These are phyloP conservation scores for Oncorhynchus keta DNA, from an alignment of 2,113 vertebrate species.

Conservation along the genomic window DNA sequence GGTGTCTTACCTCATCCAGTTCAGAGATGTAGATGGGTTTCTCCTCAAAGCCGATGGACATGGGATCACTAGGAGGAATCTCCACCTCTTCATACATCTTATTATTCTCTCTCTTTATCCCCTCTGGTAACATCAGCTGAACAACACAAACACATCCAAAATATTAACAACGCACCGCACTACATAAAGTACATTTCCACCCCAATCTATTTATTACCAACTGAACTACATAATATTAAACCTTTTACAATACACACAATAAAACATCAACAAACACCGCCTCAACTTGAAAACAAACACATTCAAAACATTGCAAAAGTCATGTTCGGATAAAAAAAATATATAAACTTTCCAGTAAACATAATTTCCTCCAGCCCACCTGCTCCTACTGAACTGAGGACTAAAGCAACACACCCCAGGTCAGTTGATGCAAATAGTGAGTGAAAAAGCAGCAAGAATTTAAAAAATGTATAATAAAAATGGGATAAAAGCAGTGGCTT, in stretches of 20 bases:
- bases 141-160: slow-evolving; percentile 16
- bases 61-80: slow-evolving; percentile 89
- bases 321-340: too few species aligned
- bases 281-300: too few species aligned
- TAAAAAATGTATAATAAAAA: slow-evolving; percentile 36
- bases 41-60: slow-evolving; percentile 89
- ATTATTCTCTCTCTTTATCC: slow-evolving; percentile 86
- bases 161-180: slow-evolving; percentile 47
- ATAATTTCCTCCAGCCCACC: too few species aligned
- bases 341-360: too few species aligned
- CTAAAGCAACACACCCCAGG: neutral
- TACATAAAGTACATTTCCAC: neutral
- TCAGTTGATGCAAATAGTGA: slow-evolving; percentile 32
- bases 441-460: slow-evolving; percentile 16
- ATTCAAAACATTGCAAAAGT: too few species aligned
- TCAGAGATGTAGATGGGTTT: slow-evolving; percentile 90
- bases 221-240: too few species aligned
- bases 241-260: too few species aligned
- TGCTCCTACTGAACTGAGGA: neutral
- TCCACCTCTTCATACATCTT: slow-evolving; percentile 95
- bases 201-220: neutral
- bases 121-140: slow-evolving; percentile 91
- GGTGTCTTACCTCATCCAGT: slow-evolving; percentile 86
- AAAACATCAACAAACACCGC: too few species aligned
- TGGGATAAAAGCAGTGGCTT: slow-evolving; percentile 39